phyloP scores from a whole-genome alignment of 2,888 invertebrate genomes.

The Mactromeris polynyma region DNA sequence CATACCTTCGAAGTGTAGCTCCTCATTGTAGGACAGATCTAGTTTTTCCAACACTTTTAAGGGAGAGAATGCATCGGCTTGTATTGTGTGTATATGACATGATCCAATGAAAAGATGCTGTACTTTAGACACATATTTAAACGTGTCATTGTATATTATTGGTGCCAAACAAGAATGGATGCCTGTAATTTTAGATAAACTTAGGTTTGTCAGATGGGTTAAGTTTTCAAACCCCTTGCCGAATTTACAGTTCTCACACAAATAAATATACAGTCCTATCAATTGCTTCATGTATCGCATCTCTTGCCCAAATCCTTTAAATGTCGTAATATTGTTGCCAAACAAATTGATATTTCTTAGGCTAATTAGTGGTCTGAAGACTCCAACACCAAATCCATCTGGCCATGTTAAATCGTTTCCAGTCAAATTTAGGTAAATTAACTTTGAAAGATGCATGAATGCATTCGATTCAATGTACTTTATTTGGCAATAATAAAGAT shows the following conservation, averaged over 20 bases:
- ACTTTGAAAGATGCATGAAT: no score
- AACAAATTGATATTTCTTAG: constrained; percentile 33
- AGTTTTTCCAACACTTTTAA: no score
- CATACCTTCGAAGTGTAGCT: no score
- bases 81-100: no score
- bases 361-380: no score
- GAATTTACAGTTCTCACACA: constrained; percentile 26
- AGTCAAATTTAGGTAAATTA: no score
- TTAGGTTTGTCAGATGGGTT: constrained; percentile 16
- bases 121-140: no score
- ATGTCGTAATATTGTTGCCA: constrained; percentile 23
- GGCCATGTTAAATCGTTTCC: background rate
- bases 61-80: no score
- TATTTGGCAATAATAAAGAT: background rate
- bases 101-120: no score
- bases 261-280: background rate
- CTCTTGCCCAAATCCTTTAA: constrained; percentile 21
- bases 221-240: constrained; percentile 37
- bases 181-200: background rate
- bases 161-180: constrained; percentile 15
- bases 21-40: no score
- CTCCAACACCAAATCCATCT: no score
- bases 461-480: constrained; percentile 19
- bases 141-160: no score
- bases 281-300: constrained; percentile 9